phyloP scores from a whole-genome alignment of 2,113 vertebrate species.

The Leptodactylus fuscus region DNA sequence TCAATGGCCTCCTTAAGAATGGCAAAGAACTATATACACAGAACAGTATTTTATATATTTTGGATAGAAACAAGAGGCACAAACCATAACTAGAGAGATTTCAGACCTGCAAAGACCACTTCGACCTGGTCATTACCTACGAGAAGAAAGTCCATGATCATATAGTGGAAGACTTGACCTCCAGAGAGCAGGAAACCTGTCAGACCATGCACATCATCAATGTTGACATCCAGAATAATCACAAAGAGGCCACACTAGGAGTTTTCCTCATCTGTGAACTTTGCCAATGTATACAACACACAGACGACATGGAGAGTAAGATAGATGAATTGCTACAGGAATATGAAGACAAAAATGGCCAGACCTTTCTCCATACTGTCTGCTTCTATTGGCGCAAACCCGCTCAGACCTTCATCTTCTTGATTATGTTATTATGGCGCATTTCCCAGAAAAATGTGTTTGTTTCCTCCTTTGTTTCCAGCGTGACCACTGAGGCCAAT shows the following conservation, averaged over 20 bases:
- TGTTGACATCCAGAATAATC: slow-evolving; percentile 98
- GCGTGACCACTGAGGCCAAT: too few relatives aligned
- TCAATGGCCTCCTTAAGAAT: slow-evolving; percentile 98
- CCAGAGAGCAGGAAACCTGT: slow-evolving; percentile 94
- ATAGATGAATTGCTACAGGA: slow-evolving; percentile 98
- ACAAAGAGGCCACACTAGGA: slow-evolving; percentile 95
- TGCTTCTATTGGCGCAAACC: slow-evolving; percentile 92
- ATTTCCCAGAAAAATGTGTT: slow-evolving; percentile 28
- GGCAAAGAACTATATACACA: slow-evolving; percentile 99
- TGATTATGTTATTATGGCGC: slow-evolving; percentile 17
- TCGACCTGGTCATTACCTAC: slow-evolving; percentile 96
- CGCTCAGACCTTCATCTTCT: slow-evolving; percentile 55
- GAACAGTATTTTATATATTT: slow-evolving; percentile 98
- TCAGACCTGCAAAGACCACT: slow-evolving; percentile 95
- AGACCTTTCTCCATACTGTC: slow-evolving; percentile 95
- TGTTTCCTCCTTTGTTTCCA: slow-evolving; percentile 80
- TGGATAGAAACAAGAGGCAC: slow-evolving; percentile 98
- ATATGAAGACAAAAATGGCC: slow-evolving; percentile 96
- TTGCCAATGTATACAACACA: slow-evolving; percentile 98
- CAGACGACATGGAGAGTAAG: slow-evolving; percentile 98
- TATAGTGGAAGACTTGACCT: slow-evolving; percentile 93
- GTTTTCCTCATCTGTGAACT: slow-evolving; percentile 98
- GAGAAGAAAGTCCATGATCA: slow-evolving; percentile 98
- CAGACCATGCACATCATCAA: slow-evolving; percentile 97
- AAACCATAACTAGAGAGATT: slow-evolving; percentile 95